A percentile compares a stretch with the other conserved stretches of the same genome.
Conservation (phyloP, 2,113 vertebrate species). For the Nothoprocta perdicaria region DNA sequence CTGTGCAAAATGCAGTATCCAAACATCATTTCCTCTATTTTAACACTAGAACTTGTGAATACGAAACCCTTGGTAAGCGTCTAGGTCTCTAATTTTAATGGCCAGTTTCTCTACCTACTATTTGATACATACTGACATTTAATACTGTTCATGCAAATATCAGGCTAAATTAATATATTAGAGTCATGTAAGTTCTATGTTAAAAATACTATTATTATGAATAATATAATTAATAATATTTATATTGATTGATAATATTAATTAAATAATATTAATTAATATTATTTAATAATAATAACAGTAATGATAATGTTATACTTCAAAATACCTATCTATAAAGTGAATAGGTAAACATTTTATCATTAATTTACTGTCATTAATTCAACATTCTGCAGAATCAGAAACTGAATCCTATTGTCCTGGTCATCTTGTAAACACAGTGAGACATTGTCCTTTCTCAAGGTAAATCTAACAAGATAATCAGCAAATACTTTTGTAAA, state of each 20-base stretch:
- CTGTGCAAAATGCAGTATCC: not conserved
- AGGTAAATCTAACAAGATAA: not conserved
- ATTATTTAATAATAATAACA: not conserved
- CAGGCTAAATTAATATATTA: not conserved
- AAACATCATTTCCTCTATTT: not conserved
- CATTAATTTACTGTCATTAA: not conserved
- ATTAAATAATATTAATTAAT: too few relatives aligned
- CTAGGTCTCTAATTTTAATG: not conserved
- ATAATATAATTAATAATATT: too few relatives aligned
- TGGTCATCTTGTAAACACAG: not conserved
- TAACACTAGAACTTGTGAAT: not conserved
- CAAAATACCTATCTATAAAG: not conserved
- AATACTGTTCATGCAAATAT: not conserved
- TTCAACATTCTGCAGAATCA: not conserved
- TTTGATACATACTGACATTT: not conserved
- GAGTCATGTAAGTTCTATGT: accelerated
- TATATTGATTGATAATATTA: too few relatives aligned
- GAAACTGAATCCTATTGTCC: not conserved
- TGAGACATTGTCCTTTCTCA: not conserved
- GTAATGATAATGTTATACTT: not conserved
- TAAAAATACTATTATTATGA: not conserved
- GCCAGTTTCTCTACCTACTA: not conserved
- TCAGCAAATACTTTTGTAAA: not conserved
- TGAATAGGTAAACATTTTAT: not conserved
- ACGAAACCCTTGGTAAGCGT: not conserved